phyloP scores from a whole-genome alignment of 2,888 invertebrate genomes.

The Philereme vetulata region DNA sequence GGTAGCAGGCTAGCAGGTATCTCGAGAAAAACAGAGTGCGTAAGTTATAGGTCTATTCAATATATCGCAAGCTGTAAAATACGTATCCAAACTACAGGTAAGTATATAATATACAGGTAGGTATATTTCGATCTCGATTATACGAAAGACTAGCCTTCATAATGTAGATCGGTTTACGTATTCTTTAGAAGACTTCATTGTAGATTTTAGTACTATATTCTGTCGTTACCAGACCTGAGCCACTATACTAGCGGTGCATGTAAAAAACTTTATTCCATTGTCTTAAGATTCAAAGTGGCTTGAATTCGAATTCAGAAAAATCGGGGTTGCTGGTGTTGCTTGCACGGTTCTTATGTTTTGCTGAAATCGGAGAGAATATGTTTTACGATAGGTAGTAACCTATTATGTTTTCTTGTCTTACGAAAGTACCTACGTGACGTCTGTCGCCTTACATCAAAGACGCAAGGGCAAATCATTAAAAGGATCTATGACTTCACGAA shows the following conservation, averaged over 20 bases:
- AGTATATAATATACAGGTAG: too few species aligned
- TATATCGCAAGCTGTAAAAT: too few species aligned
- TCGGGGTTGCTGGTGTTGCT: too few species aligned
- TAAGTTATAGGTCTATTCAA: conserved; percentile 6
- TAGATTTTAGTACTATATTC: conserved; percentile 18
- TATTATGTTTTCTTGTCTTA: too few species aligned
- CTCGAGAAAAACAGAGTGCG: conserved; percentile 6
- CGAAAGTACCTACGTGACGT: conserved; percentile 19
- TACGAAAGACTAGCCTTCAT: conserved; percentile 18
- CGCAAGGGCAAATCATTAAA: conserved; percentile 11
- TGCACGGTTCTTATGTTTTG: too few species aligned
- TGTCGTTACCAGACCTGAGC: not conserved
- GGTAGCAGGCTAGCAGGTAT: conserved; percentile 17
- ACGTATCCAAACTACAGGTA: too few species aligned
- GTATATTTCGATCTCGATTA: conserved; percentile 1
- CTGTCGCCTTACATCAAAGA: conserved; percentile 20
- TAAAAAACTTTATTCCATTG: too few species aligned
- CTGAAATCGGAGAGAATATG: too few species aligned
- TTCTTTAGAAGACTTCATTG: conserved; percentile 17
- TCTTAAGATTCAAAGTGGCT: too few species aligned
- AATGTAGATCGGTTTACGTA: conserved; percentile 17
- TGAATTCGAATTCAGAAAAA: too few species aligned
- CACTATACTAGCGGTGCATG: too few species aligned
- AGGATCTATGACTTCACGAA: conserved; percentile 5
- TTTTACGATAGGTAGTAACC: too few species aligned